Conservation (phyloP, 2,888 invertebrate species). For the Ornithoptera priamus region DNA sequence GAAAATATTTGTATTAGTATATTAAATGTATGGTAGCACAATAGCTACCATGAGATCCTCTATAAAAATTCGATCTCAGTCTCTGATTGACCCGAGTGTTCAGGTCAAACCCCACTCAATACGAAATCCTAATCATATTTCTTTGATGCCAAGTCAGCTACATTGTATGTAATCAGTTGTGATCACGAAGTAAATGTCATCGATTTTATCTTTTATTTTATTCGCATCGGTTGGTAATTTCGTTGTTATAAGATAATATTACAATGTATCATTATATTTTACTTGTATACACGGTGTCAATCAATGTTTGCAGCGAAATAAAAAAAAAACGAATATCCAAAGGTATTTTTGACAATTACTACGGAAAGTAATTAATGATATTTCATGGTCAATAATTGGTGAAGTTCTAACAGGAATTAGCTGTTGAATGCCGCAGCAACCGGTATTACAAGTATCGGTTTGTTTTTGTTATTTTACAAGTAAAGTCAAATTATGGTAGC, state of each 20-base stretch:
- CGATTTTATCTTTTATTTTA: neutral
- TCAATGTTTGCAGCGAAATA: too few relatives aligned
- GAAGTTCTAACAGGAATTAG: conserved; percentile 1
- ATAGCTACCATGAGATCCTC: neutral
- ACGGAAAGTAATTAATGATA: neutral
- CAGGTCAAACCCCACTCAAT: neutral
- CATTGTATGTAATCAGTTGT: neutral
- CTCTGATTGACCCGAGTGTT: conserved; percentile 1
- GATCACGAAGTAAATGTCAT: neutral
- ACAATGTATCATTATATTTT: neutral
- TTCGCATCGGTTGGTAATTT: neutral
- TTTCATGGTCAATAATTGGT: neutral
- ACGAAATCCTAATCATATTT: neutral
- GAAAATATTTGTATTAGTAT: too few relatives aligned
- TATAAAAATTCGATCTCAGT: neutral
- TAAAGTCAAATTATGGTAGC: neutral
- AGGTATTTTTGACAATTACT: neutral
- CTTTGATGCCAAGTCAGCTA: neutral
- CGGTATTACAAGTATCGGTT: neutral
- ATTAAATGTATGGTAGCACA: too few relatives aligned
- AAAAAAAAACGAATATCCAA: neutral
- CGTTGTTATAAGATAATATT: neutral
- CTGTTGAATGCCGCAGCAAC: neutral
- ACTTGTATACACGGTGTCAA: too few relatives aligned
- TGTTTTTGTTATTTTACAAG: neutral